Evolutionary conservation across 2,113 vertebrate species (phyloP), one percentile per base, ranked within the genome.

Genomic region (Xyrauchen texanus): DNA sequence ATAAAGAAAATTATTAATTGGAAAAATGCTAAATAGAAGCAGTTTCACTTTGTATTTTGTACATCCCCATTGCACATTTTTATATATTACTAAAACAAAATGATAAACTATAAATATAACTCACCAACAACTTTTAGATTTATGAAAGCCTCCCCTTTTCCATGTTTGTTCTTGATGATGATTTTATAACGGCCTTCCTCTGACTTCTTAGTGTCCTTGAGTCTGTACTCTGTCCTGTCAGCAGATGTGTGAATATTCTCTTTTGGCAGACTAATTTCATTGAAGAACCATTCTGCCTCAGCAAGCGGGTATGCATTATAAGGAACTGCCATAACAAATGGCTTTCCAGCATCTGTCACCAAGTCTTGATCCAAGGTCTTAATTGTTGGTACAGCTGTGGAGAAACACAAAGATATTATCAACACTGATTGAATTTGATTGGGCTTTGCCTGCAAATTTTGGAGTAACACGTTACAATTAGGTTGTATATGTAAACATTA

Each of bases 261-360:
- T 78, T 90, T 93, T 73, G 96, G 89, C 34, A 98, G 89, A 80
- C 89, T 89, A 82, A 92, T 88, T 45, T 91, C 93, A 82, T 92
- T 89, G 84, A 94, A 97, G 76, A 94, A 90, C 98, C 98, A 99
- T 79, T 99, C 93, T 3, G 96, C 96, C 87, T 98, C 93, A 80
- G 96, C 96, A 87, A 90, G 91, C 58, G 98, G 98, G 83, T 98
- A 99, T 69, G 98, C 95, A 73, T 95, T 96, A 84, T 96, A 99
- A 3, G 98, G 97, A 46, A 98, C 93, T 9, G 91, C 89, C 96
- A 99, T 96, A 21, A 91, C 90, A 75, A 99, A 90, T 82, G 96
- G 95, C 83, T 98, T 97, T 73, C 98, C 96, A 67, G 88, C 96
- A 68, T 99, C 98, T 47, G 97, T 97, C 68, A 96, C 92, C 34